Evolutionary conservation across 2,888 invertebrate genomes (phyloP).

Genomic region (Drosophila hamatofila): DNA sequence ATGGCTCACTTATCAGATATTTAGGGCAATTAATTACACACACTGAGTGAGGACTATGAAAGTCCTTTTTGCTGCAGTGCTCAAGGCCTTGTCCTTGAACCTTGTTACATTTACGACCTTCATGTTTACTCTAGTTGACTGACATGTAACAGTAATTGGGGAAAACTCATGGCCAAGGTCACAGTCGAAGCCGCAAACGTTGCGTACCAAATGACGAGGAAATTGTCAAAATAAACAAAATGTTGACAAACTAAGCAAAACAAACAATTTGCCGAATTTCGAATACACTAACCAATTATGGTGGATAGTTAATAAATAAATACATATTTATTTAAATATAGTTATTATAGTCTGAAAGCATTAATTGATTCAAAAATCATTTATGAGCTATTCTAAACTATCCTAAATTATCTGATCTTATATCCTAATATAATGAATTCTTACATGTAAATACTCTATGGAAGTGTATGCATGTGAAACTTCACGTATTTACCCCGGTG

Average conservation of each 20-base stretch:
- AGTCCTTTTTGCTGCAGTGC: neutral
- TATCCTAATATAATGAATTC: too few relatives aligned
- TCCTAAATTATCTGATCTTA: too few relatives aligned
- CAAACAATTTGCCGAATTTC: neutral
- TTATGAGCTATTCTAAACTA: too few relatives aligned
- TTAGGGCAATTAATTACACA: neutral
- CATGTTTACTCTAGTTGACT: constrained; percentile 12
- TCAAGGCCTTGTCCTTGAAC: constrained; percentile 47
- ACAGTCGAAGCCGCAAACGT: constrained; percentile 37
- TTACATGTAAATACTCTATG: neutral
- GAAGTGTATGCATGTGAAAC: neutral
- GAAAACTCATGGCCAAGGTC: constrained; percentile 57
- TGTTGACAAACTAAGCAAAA: constrained; percentile 17
- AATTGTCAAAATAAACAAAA: constrained; percentile 26
- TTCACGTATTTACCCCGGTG: constrained; percentile 1
- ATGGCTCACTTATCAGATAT: neutral
- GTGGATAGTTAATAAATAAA: neutral
- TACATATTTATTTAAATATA: neutral
- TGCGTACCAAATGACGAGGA: constrained; percentile 40
- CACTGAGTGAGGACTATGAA: neutral
- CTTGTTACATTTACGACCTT: constrained; percentile 26
- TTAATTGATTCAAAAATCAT: neutral
- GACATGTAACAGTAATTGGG: constrained; percentile 51
- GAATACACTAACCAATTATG: constrained; percentile 1
- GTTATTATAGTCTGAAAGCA: neutral